phyloP scores from a whole-genome alignment of 2,113 vertebrate genomes.

The Plotosus lineatus region DNA sequence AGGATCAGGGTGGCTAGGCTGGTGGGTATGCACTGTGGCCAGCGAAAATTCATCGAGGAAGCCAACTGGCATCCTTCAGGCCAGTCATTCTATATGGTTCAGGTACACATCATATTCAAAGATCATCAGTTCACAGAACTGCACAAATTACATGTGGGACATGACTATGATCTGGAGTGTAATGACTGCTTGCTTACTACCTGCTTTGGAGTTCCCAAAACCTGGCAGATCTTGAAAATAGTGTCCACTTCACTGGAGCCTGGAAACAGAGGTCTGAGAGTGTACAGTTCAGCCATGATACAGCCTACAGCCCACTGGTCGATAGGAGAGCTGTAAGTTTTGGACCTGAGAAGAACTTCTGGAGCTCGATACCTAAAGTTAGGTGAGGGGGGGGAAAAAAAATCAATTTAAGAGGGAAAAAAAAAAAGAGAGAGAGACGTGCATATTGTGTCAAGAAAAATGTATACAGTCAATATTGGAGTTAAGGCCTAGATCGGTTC shows the following conservation, averaged over 20 bases:
- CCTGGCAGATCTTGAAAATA: conserved; percentile 99
- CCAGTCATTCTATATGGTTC: conserved; percentile 83
- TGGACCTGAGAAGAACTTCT: conserved; percentile 89
- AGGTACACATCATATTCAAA: conserved; percentile 40
- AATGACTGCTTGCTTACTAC: too few species aligned
- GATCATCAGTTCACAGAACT: not conserved
- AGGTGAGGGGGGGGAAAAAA: conserved; percentile 29
- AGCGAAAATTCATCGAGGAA: conserved; percentile 91
- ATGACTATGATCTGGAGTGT: too few species aligned
- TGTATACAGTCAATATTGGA: too few species aligned
- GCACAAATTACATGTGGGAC: not conserved
- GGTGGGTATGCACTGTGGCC: conserved; percentile 92
- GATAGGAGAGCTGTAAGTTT: conserved; percentile 91
- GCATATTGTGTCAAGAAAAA: not conserved
- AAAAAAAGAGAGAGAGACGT: not conserved
- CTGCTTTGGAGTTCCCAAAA: conserved; percentile 94
- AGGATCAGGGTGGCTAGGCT: conserved; percentile 93
- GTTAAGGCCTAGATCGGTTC: too few species aligned
- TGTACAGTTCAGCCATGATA: conserved; percentile 97
- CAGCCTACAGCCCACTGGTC: conserved; percentile 97
- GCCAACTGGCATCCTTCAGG: conserved; percentile 92
- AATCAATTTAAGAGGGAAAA: not conserved
- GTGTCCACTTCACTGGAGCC: conserved; percentile 97
- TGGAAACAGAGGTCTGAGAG: conserved; percentile 92
- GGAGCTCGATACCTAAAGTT: conserved; percentile 90